Evolutionary conservation across 2,888 invertebrate genomes (phyloP).

Genomic region (Bugula neritina): DNA sequence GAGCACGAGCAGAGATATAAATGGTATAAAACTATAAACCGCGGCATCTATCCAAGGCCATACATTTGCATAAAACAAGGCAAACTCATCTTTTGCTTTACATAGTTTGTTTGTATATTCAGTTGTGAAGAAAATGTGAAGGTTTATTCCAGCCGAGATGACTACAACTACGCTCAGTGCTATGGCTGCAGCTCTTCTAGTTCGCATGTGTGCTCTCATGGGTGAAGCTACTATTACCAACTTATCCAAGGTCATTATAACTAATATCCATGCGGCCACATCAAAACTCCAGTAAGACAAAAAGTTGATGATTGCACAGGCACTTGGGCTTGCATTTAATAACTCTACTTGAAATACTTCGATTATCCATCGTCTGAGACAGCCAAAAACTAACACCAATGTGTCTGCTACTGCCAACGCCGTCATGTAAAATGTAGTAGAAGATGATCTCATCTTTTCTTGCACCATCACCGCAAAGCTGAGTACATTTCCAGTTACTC

Average conservation of each 20-base stretch:
- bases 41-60: slow-evolving; percentile 43
- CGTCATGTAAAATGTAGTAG: slow-evolving; percentile 41
- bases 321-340: slow-evolving; percentile 30
- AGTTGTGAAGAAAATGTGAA: slow-evolving; percentile 38
- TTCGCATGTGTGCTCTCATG: slow-evolving; percentile 34
- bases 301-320: slow-evolving; percentile 33
- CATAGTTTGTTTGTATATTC: slow-evolving; percentile 33
- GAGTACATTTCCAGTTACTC: slow-evolving; percentile 39
- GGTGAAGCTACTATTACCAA: slow-evolving; percentile 40
- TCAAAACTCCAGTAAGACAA: slow-evolving; percentile 37
- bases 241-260: slow-evolving; percentile 43
- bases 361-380: slow-evolving; percentile 37
- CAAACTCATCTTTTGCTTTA: slow-evolving; percentile 32
- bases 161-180: slow-evolving; percentile 32
- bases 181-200: slow-evolving; percentile 34
- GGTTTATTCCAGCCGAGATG: slow-evolving; percentile 34
- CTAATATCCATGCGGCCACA: slow-evolving; percentile 39
- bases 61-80: slow-evolving; percentile 35
- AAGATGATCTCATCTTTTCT: slow-evolving; percentile 34
- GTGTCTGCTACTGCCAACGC: slow-evolving; percentile 37
- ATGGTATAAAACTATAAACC: slow-evolving; percentile 41
- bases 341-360: slow-evolving; percentile 33
- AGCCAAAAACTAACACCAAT: slow-evolving; percentile 36
- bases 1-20: slow-evolving; percentile 36
- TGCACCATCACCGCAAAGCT: slow-evolving; percentile 38